phyloP scores from a whole-genome alignment of 2,888 invertebrate genomes.

The Xestia ashworthii region DNA sequence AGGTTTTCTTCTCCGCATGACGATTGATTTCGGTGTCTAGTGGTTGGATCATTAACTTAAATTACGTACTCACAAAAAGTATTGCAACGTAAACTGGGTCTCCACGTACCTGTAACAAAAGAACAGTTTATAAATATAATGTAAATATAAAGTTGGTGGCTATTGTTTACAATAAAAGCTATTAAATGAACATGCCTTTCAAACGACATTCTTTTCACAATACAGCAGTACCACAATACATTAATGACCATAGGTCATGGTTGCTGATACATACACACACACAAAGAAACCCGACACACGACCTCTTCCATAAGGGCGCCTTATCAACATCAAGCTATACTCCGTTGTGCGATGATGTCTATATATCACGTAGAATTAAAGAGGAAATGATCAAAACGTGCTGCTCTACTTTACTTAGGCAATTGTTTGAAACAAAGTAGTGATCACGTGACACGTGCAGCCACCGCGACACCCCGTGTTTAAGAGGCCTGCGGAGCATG shows the following conservation, averaged over 20 bases:
- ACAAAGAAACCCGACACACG: slow-evolving; percentile 8
- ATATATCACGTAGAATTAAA: not conserved
- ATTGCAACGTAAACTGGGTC: not conserved
- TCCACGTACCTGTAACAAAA: slow-evolving; percentile 47
- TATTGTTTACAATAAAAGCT: not conserved
- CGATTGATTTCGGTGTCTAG: not conserved
- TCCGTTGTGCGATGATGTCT: not conserved
- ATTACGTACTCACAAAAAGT: slow-evolving; percentile 13
- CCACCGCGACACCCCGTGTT: too few species aligned
- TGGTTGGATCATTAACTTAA: not conserved
- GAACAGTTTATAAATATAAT: not conserved
- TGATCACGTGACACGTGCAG: not conserved
- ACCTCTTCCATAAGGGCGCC: not conserved
- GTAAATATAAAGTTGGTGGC: not conserved
- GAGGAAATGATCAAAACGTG: not conserved
- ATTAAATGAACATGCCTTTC: not conserved
- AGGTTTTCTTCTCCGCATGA: not conserved
- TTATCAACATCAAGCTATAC: not conserved
- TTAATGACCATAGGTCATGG: slow-evolving; percentile 43
- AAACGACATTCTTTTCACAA: not conserved
- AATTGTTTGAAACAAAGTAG: not conserved
- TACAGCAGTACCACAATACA: slow-evolving; percentile 11
- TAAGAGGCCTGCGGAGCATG: too few species aligned
- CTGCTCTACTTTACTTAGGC: not conserved
- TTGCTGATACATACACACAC: slow-evolving; percentile 15